Conservation (phyloP, 1,140 invertebrate genomes). For the Proales similis region DNA sequence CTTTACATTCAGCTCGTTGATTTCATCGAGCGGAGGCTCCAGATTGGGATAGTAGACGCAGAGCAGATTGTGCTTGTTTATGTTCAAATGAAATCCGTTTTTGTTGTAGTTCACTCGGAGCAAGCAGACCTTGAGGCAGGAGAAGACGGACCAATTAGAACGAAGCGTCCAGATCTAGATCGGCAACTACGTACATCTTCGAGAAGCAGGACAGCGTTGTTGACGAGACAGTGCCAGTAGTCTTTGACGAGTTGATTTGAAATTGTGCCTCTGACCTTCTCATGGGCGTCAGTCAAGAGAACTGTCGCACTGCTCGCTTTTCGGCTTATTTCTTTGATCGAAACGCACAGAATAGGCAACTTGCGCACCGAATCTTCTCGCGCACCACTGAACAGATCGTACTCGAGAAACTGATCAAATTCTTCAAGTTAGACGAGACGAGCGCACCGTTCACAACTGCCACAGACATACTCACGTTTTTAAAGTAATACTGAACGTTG, state of each 20-base stretch:
- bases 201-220: slow-evolving; percentile 6
- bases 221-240: slow-evolving; percentile 15
- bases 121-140: slow-evolving; percentile 4
- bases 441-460: not conserved
- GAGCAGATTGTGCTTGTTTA: slow-evolving; percentile 26
- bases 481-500: slow-evolving; percentile 28
- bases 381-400: slow-evolving; percentile 1
- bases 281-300: slow-evolving; percentile 1
- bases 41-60: slow-evolving; percentile 6
- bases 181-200: slow-evolving; percentile 11
- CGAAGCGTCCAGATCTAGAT: not conserved
- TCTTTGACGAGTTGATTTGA: slow-evolving; percentile 11
- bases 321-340: slow-evolving; percentile 33
- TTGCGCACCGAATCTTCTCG: slow-evolving; percentile 12
- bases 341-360: slow-evolving; percentile 20
- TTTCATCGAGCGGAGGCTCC: no score
- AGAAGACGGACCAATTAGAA: not conserved
- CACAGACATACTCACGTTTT: slow-evolving; percentile 15
- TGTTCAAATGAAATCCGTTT: slow-evolving; percentile 32
- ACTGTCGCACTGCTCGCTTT: slow-evolving; percentile 24
- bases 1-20: no score
- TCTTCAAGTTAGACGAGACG: not conserved
- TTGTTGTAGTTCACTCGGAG: slow-evolving; percentile 14
- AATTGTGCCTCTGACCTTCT: slow-evolving; percentile 25
- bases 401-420: slow-evolving; percentile 27